phyloP scores from a whole-genome alignment of 2,113 vertebrate genomes.

The Triplophysa tibetana region DNA sequence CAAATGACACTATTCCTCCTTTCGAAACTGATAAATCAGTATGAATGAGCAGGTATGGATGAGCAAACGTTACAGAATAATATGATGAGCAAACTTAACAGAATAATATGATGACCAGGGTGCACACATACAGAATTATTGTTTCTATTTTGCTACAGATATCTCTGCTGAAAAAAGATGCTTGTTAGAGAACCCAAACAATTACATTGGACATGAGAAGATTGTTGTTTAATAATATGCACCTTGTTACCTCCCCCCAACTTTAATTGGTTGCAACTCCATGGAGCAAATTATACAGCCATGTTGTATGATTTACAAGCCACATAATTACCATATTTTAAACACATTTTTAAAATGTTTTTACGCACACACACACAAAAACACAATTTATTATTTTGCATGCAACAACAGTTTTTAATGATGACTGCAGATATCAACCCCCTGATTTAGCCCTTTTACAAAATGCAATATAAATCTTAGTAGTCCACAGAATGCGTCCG shows the following conservation, averaged over 20 bases:
- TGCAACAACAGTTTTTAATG: no score
- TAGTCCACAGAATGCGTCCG: no score
- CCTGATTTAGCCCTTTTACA: no score
- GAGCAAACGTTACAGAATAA: neutral
- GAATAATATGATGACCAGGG: neutral
- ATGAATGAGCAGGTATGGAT: neutral
- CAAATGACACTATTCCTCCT: slow-evolving; percentile 13
- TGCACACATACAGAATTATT: neutral
- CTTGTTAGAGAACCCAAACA: slow-evolving; percentile 8
- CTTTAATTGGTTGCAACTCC: slow-evolving; percentile 3
- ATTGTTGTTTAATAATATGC: neutral
- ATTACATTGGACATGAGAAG: neutral
- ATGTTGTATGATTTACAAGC: neutral
- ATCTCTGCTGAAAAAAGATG: neutral
- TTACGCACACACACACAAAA: no score
- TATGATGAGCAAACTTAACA: neutral
- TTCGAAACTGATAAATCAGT: neutral
- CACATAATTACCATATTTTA: neutral
- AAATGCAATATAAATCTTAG: no score
- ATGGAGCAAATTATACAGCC: neutral
- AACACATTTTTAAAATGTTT: no score
- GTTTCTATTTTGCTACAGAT: neutral
- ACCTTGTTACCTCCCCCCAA: neutral
- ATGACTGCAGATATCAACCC: no score
- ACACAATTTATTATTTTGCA: no score